These are phyloP conservation scores for Stegastes partitus DNA, from an alignment of 2,113 vertebrate species.

Conservation along the genomic window DNA sequence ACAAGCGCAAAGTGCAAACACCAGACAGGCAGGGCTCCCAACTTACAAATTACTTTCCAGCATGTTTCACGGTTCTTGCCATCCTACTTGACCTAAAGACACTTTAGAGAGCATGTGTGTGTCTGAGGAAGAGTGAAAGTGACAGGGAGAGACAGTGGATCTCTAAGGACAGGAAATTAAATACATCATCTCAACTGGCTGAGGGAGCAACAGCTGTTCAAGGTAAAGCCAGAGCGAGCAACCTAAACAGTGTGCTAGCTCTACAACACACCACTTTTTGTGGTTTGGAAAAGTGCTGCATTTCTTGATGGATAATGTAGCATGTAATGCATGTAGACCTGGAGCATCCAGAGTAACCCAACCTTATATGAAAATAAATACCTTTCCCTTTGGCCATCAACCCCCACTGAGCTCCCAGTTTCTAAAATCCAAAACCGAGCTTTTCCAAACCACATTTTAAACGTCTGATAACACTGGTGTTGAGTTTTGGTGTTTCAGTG, in stretches of 20 bases:
- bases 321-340: background rate
- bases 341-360: background rate
- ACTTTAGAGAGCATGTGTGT: background rate
- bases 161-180: slow-evolving; percentile 32
- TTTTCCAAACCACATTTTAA: no score
- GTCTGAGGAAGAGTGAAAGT: slow-evolving; percentile 9
- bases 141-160: background rate
- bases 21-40: background rate
- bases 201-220: slow-evolving; percentile 33
- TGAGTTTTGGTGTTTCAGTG: no score
- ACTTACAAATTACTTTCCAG: slow-evolving; percentile 49
- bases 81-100: slow-evolving; percentile 37
- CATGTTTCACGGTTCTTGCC: slow-evolving; percentile 36
- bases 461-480: background rate
- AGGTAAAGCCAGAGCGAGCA: background rate
- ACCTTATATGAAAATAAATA: background rate
- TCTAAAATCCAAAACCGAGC: background rate
- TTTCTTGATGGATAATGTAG: background rate
- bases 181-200: slow-evolving; percentile 15
- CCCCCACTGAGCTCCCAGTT: accelerated
- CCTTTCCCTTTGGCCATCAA: background rate
- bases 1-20: slow-evolving; percentile 1
- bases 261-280: background rate
- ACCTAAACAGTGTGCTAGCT: background rate
- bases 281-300: background rate